Evolutionary conservation across 2,888 invertebrate species (phyloP).

Genomic region (Acronicta psi): DNA sequence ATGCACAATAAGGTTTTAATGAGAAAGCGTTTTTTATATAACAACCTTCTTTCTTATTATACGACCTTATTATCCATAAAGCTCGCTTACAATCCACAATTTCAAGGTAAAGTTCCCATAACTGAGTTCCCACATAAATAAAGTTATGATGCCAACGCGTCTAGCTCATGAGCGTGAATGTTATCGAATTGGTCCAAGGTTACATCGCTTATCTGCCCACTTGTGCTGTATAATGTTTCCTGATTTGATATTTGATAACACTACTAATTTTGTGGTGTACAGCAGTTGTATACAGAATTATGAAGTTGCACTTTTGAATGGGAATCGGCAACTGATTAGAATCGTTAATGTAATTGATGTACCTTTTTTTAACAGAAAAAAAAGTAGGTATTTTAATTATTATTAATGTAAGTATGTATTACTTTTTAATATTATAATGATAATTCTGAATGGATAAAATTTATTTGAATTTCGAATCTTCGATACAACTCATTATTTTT

Average conservation of each 20-base stretch:
- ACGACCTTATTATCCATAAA: conserved; percentile 24
- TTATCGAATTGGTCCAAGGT: conserved; percentile 70
- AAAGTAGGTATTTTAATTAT: no score
- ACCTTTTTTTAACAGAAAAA: not conserved
- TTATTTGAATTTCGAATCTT: not conserved
- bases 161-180: conserved; percentile 58
- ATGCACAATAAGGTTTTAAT: not conserved
- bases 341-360: not conserved
- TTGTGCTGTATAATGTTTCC: conserved; percentile 42
- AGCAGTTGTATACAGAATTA: conserved; percentile 13
- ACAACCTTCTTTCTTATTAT: not conserved
- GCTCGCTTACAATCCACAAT: conserved; percentile 23
- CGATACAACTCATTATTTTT: not conserved
- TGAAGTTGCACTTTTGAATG: not conserved
- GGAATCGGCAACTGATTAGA: not conserved
- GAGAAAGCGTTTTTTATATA: not conserved
- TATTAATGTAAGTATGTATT: no score
- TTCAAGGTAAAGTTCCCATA: conserved; percentile 46
- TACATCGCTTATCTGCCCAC: conserved; percentile 55
- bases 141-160: conserved; percentile 40
- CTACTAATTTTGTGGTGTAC: conserved; percentile 28
- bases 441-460: no score
- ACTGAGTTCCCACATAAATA: conserved; percentile 55
- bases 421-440: no score
- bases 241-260: conserved; percentile 44